Evolutionary conservation across 2,797 vertebrate genomes (phyloP).

Genomic region (Tokudaia muenninki): DNA sequence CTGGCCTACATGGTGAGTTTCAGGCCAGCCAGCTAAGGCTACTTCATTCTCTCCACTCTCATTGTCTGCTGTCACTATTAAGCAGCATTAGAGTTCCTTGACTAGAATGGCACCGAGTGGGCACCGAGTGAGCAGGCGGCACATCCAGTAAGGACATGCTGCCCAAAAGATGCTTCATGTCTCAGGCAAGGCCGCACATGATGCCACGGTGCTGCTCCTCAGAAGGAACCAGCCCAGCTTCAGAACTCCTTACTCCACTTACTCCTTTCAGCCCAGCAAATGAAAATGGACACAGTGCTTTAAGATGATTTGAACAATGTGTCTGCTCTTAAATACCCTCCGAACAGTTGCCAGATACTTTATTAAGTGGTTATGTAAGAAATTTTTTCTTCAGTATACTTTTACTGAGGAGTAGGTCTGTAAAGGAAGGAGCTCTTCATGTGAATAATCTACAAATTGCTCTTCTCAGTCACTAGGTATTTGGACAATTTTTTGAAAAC

Average conservation of each 20-base stretch:
- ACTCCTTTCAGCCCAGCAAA: not conserved
- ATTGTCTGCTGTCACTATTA: not conserved
- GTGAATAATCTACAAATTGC: not conserved
- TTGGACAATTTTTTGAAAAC: not conserved
- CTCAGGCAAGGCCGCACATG: too few relatives aligned
- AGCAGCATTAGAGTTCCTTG: not conserved
- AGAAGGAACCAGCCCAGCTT: not conserved
- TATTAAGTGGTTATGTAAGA: not conserved
- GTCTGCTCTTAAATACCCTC: not conserved
- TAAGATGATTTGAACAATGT: not conserved
- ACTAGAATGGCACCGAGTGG: not conserved
- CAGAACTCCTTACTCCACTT: not conserved
- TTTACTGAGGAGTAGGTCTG: not conserved
- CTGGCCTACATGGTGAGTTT: not conserved
- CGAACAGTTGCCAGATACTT: not conserved
- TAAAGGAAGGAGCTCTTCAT: not conserved
- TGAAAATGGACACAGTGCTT: not conserved
- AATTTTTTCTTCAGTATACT: not conserved
- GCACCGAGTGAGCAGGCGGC: not conserved
- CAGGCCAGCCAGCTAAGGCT: not conserved
- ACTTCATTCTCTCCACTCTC: not conserved
- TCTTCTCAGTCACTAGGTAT: not conserved
- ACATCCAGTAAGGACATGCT: too few relatives aligned
- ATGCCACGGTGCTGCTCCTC: not conserved
- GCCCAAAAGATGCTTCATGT: not conserved